Percentiles rank a stretch among this genome's conserved stretches.
Evolutionary conservation across 2,888 invertebrate species (phyloP).

Genomic region (Yponomeuta malinellus): DNA sequence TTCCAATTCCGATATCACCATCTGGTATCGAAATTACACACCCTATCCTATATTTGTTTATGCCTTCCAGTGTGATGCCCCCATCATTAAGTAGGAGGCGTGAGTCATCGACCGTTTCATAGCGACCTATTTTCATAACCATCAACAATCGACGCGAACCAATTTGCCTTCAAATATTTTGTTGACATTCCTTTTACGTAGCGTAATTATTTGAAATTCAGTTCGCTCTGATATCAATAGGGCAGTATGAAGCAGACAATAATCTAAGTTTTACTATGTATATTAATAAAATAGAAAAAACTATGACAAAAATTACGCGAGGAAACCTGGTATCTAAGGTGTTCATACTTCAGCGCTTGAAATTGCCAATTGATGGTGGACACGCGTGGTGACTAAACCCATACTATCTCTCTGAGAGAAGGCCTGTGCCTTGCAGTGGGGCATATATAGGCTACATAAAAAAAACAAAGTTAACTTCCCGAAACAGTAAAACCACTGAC

Average conservation of each 20-base stretch:
- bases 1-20: neutral
- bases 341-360: no score
- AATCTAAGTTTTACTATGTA: no score
- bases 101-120: conserved; percentile 46
- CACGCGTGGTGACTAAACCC: no score
- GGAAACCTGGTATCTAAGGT: no score
- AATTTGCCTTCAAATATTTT: conserved; percentile 50
- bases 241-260: neutral
- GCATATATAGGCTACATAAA: no score
- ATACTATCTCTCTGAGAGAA: no score
- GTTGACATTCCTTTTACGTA: conserved; percentile 20
- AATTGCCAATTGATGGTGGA: no score
- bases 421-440: no score
- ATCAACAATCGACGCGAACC: conserved; percentile 52
- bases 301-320: no score
- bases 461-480: no score
- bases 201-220: conserved; percentile 12
- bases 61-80: conserved; percentile 2
- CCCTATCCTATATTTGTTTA: conserved; percentile 6
- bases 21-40: neutral
- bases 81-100: conserved; percentile 26
- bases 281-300: no score
- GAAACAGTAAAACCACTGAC: no score
- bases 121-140: conserved; percentile 59
- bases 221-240: neutral